phyloP scores from a whole-genome alignment of 1,140 invertebrate genomes.

The Oscheius sp. region DNA sequence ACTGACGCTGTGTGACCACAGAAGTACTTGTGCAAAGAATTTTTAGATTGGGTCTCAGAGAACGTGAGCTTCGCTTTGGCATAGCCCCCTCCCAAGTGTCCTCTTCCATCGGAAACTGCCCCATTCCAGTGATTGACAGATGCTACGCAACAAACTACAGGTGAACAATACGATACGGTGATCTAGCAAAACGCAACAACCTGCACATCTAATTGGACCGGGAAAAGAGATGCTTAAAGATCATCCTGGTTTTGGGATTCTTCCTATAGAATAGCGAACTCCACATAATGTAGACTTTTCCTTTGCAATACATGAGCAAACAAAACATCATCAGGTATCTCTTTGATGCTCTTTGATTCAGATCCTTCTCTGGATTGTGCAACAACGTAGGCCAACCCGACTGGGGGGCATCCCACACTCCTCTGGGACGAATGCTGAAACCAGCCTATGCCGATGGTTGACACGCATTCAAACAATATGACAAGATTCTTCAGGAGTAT shows the following conservation, averaged over 20 bases:
- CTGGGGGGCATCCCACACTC: slow-evolving; percentile 77
- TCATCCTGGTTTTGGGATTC: no score
- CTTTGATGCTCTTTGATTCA: slow-evolving; percentile 61
- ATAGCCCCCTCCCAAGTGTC: slow-evolving; percentile 28
- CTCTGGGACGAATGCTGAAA: slow-evolving; percentile 73
- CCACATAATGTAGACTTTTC: no score
- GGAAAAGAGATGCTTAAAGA: no score
- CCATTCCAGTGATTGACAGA: slow-evolving; percentile 22
- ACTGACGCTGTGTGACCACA: slow-evolving; percentile 28
- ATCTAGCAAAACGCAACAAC: no score
- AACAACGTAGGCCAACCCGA: slow-evolving; percentile 84
- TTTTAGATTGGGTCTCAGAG: slow-evolving; percentile 40
- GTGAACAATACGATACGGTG: no score
- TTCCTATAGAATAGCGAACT: no score
- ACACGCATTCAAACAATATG: slow-evolving; percentile 61
- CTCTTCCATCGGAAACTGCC: slow-evolving; percentile 26
- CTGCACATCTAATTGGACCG: no score
- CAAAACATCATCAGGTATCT: no score
- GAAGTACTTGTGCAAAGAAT: not conserved
- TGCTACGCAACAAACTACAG: slow-evolving; percentile 34
- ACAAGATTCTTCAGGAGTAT: no score
- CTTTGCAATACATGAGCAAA: no score
- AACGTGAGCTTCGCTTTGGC: slow-evolving; percentile 37
- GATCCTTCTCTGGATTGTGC: slow-evolving; percentile 80
- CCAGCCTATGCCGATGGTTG: slow-evolving; percentile 79